Evolutionary conservation across 2,888 invertebrate genomes (phyloP), one percentile per base, ranked within the genome.

Genomic region (Griposia aprilina): DNA sequence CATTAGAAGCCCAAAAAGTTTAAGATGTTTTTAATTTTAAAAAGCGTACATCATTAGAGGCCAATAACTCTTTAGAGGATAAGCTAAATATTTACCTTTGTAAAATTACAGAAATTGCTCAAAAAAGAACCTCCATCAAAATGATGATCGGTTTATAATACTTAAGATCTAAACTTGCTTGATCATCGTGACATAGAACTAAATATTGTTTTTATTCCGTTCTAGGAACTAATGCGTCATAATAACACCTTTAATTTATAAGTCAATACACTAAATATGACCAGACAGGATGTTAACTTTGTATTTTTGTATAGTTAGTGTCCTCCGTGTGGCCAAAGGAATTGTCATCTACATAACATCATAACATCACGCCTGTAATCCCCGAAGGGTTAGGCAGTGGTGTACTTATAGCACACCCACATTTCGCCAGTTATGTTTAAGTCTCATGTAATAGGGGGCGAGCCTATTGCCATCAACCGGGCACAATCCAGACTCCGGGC

Each of bases 131-230:
- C 20, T 17, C 0, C n/a, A 65, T 69, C 15, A 59, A 70, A 69
- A 79, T 20, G 11, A 70, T 60, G 36, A 80, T 76, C 11, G 48
- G 26, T 55, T 66, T 55, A 66, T 66, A 80, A 75, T 75, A 80
- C 6, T 0, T 6, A 1, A 48, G 59, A 30, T 41, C 41, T 6
- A 3, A 57, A 10, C 0, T 52, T 68, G 81, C 62, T 48, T 36
- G 17, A 23, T 81, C 77, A 81, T 59, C 62, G 7, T 81, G 81
- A 81, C 41, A 1, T 8, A 59, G n/a, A 26, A 26, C 17, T 57
- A 10, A n/a, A 11, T 50, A 11, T 0, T 23, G n/a, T 71, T 69
- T 62, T 60, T 67, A n/a, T 15, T 52, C 5, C 36, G 23, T 71
- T 62, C 70, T 63, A 36, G 1, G n/a, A 77, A 71, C 26, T 30